Conservation (phyloP, 2,888 invertebrate genomes). For the Boloria euphrosyne region DNA sequence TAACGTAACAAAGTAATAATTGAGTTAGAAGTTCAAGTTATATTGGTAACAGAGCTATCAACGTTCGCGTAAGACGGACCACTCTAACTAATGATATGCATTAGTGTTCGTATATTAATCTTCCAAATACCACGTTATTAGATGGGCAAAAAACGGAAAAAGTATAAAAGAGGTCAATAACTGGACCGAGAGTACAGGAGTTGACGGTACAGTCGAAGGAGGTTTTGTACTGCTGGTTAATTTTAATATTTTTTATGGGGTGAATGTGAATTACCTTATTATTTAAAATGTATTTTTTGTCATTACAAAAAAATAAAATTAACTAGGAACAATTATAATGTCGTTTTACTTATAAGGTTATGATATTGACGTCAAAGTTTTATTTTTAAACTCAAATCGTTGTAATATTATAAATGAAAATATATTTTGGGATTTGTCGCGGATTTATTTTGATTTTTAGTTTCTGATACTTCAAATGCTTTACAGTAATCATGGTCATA, state of each 20-base stretch:
- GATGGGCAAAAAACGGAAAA: conserved; percentile 52
- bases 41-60: conserved; percentile 30
- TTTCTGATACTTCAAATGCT: no score
- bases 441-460: no score
- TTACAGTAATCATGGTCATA: no score
- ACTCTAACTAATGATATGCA: conserved; percentile 78
- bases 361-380: no score
- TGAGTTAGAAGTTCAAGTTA: conserved; percentile 30
- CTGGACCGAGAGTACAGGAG: conserved; percentile 71
- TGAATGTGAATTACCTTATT: no score
- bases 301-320: no score
- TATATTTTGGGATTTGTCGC: no score
- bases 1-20: conserved; percentile 7
- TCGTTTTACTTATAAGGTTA: no score
- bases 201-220: conserved; percentile 31
- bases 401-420: no score
- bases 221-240: neutral
- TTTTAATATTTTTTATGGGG: neutral
- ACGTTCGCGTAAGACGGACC: conserved; percentile 50
- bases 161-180: conserved; percentile 71
- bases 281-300: no score
- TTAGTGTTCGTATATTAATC: conserved; percentile 72
- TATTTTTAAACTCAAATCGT: no score
- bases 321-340: no score
- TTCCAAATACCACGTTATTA: conserved; percentile 69